Base-by-base conservation (phyloP, 2,888 invertebrate genomes). In the Heliconius erato region DNA sequence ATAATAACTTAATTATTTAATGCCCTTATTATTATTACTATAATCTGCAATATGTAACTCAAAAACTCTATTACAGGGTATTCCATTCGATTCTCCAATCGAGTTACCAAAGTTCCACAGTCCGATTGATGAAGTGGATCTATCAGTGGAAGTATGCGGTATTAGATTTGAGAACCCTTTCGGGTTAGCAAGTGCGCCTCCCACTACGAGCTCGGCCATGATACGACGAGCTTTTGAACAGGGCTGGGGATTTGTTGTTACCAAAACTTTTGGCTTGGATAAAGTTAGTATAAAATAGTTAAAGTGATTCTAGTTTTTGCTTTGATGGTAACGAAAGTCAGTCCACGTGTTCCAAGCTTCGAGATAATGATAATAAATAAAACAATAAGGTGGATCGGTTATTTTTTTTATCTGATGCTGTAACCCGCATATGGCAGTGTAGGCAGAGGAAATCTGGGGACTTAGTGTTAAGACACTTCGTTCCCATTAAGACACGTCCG, bases 211-310 rank as follows among this genome's bases (percentile, higher is more conserved):
- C 82, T 97, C 98, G 5, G 97, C 99, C 0, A 99, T 99, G 99
- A 99, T 99, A 76, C 96, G 99, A 7, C 96, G 99, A 85, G 98
- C 98, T 26, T 99, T 99, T 91, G 97, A 99, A 91, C 98, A 98
- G 87, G 99, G 99, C 1, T 99, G 99, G 99, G 98, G 98, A 0
- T 99, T 99, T 91, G 98, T 97, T n/a, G 98, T 99, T 2, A 99
- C 99, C 0, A 99, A 99, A 96, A 99, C 99, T 0, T 99, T 99
- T 91, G 97, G 98, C 5, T 95, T 99, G 26, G 98, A 99, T 91
- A 99, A 99, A 97, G 98, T 98, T 86, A 82, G 76, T 26, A 16
- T 35, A 4, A 67, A 63, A 63, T 63, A 63, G 63, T 12, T n/a
- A 4, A 63, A 63, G 3, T 19, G 19, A 54, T 54, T 23, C 2